Evolutionary conservation across 2,888 invertebrate species (phyloP).

Genomic region (Drosophila pseudotalamancana): DNA sequence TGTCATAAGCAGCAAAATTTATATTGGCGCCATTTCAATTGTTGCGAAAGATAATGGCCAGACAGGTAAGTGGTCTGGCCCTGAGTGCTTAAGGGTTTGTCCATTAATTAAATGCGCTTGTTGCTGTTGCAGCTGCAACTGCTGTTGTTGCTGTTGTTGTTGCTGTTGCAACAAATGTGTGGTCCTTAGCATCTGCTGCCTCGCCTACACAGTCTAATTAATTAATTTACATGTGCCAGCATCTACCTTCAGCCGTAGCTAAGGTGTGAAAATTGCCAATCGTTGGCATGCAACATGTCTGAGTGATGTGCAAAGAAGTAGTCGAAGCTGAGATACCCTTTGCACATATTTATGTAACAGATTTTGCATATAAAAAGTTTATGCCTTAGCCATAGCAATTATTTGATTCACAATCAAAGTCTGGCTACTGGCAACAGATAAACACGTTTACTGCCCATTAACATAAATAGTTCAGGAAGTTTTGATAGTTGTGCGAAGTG

Average conservation of each 20-base stretch:
- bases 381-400: background rate
- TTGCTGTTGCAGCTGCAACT: conserved; percentile 31
- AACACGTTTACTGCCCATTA: conserved; percentile 28
- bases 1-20: conserved; percentile 63
- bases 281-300: conserved; percentile 34
- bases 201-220: conserved; percentile 68
- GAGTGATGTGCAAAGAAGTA: background rate
- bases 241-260: conserved; percentile 6
- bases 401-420: conserved; percentile 1
- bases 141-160: background rate
- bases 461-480: conserved; percentile 33
- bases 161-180: conserved; percentile 43
- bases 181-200: conserved; percentile 53
- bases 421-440: background rate
- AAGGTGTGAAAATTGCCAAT: conserved; percentile 44
- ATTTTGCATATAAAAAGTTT: too few species aligned
- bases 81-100: conserved; percentile 58
- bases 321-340: conserved; percentile 23
- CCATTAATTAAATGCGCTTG: conserved; percentile 71
- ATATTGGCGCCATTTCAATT: conserved; percentile 71
- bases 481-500: conserved; percentile 16
- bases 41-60: conserved; percentile 45
- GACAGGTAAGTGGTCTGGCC: conserved; percentile 54
- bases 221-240: conserved; percentile 72
- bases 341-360: background rate